These are phyloP conservation scores for Conchocele bisecta DNA, from an alignment of 2,888 invertebrate species.

Conservation along the genomic window DNA sequence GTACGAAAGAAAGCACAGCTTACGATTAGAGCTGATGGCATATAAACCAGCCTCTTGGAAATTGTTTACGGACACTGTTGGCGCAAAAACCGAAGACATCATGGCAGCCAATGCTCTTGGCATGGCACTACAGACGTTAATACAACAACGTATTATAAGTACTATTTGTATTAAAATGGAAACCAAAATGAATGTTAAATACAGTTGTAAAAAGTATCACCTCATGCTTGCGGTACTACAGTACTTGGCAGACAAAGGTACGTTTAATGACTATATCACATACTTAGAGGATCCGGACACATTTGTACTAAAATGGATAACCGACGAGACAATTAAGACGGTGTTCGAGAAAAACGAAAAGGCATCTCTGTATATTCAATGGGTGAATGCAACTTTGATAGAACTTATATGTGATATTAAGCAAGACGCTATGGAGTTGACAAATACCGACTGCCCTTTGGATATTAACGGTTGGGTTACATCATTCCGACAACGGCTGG, in stretches of 20 bases:
- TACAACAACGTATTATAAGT: not conserved
- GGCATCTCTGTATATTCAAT: not conserved
- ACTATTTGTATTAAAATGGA: not conserved
- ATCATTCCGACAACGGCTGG: not conserved
- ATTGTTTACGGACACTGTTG: not conserved
- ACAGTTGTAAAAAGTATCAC: not conserved
- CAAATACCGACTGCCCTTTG: too few species aligned
- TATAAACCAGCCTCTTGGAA: not conserved
- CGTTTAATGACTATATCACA: not conserved
- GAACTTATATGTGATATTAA: not conserved
- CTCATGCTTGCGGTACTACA: not conserved
- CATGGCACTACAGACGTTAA: not conserved
- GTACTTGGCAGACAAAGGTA: not conserved
- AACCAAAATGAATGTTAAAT: not conserved
- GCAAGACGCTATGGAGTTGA: not conserved
- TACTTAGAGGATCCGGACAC: not conserved
- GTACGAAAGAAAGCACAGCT: not conserved
- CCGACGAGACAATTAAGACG: not conserved
- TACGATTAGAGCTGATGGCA: not conserved
- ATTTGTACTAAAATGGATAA: not conserved
- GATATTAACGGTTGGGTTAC: too few species aligned
- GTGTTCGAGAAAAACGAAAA: not conserved
- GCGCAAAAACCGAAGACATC: not conserved
- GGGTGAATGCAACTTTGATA: not conserved
- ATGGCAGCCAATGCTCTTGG: not conserved